Evolutionary conservation across 2,113 vertebrate species (phyloP), one percentile per base, ranked within the genome.

Genomic region (Corydoras sp.): DNA sequence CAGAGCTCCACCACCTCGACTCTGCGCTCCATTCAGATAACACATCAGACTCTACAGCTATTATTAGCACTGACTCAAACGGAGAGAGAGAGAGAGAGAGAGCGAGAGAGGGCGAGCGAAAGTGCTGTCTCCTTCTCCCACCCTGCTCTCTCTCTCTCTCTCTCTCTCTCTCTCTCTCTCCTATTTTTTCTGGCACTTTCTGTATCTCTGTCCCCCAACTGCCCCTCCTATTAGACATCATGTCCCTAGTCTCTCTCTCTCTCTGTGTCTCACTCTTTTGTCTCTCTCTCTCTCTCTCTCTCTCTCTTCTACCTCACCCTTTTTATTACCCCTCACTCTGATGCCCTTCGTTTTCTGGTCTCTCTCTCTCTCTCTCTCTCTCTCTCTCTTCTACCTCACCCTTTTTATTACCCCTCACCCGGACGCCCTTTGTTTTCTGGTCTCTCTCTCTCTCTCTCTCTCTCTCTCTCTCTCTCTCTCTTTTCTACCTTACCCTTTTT

Each of bases 61-160:
- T 88, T 87, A 89, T 86, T 90, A 89, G 85, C 77, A 1, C 0
- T 73, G 79, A 81, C 80, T 79, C 62, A 81, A 65, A 74, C 71
- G 75, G 83, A 83, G 82, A 78, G 85, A 80, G 82, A 83, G 56
- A 65, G 71, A 55, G 54, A n/a, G n/a, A n/a, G n/a, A n/a, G n/a
- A n/a, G n/a, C n/a, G n/a, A n/a, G n/a, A n/a, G n/a, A n/a, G n/a
- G n/a, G n/a, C n/a, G n/a, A n/a, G n/a, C n/a, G n/a, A n/a, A n/a
- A 30, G 14, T 43, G 3, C 9, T 3, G 71, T 55, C 32, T 68
- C 62, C 65, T 66, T 50, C 70, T 49, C 58, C 51, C 14, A 53
- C 60, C 32, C 50, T 29, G 35, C 3, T 50, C n/a, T 9, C 12
- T 61, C 53, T 58, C 60, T 58, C 73, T 59, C 60, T 58, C 30